Conservation (phyloP, 1,140 invertebrate genomes). For the Ceratina australensis region DNA sequence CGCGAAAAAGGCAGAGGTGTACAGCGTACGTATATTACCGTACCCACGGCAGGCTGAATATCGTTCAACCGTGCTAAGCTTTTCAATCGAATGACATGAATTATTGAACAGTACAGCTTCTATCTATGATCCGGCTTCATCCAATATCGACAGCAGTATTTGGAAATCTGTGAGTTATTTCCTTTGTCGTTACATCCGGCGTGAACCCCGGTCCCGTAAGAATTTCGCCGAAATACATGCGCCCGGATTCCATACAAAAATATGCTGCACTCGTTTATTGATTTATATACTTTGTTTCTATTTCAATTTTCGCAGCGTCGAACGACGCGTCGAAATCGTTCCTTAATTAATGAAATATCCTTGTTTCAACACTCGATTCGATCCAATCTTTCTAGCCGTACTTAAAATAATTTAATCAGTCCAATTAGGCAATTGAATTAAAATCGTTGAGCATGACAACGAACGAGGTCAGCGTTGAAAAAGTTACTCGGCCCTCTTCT, state of each 20-base stretch:
- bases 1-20: conserved; percentile 1
- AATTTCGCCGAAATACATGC: not conserved
- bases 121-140: conserved; percentile 47
- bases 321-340: too few relatives aligned
- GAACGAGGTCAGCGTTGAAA: conserved; percentile 7
- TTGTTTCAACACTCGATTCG: too few relatives aligned
- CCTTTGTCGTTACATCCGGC: conserved; percentile 22
- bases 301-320: too few relatives aligned
- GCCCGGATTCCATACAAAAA: too few relatives aligned
- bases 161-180: conserved; percentile 48
- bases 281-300: too few relatives aligned
- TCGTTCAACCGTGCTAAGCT: conserved; percentile 50
- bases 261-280: too few relatives aligned
- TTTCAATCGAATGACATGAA: conserved; percentile 61
- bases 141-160: conserved; percentile 56
- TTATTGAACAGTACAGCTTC: conserved; percentile 54
- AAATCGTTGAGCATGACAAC: not conserved
- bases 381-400: too few relatives aligned
- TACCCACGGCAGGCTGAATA: conserved; percentile 36
- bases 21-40: not conserved
- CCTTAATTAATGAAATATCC: too few relatives aligned
- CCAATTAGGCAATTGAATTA: conserved; percentile 6
- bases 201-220: not conserved
- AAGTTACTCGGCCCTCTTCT: not conserved
- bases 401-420: not conserved